Evolutionary conservation across 2,797 vertebrate species (phyloP).

Genomic region (Chloroceryle inda): DNA sequence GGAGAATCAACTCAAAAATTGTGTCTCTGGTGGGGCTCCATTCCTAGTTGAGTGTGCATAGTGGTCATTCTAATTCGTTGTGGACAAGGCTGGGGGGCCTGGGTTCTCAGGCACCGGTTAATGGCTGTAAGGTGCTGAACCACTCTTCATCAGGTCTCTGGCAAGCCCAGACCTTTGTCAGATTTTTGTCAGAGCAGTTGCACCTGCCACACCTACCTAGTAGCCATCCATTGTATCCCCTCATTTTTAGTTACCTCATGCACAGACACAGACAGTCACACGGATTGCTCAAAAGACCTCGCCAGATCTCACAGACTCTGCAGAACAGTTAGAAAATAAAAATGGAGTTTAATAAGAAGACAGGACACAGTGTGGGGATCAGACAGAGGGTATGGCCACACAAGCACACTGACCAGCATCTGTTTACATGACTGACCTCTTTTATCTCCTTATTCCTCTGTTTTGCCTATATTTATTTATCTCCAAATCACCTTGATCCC

Average conservation of each 20-base stretch:
- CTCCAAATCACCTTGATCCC: not conserved
- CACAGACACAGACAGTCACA: too few relatives aligned
- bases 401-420: rapidly evolving
- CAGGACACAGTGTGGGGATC: rapidly evolving
- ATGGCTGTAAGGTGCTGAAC: too few relatives aligned
- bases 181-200: too few relatives aligned
- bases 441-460: not conserved
- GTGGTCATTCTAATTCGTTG: too few relatives aligned
- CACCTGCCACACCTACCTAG: too few relatives aligned
- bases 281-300: rapidly evolving
- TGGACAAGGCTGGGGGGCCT: too few relatives aligned
- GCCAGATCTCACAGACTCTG: not conserved
- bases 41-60: too few relatives aligned
- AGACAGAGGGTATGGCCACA: rapidly evolving
- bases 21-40: too few relatives aligned
- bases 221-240: not conserved
- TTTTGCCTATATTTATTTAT: not conserved
- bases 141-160: too few relatives aligned
- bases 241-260: not conserved
- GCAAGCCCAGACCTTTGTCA: too few relatives aligned
- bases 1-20: too few relatives aligned
- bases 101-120: too few relatives aligned
- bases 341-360: not conserved
- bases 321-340: not conserved
- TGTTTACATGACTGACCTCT: not conserved